A percentile compares a stretch with the other conserved stretches of the same genome.
Evolutionary conservation across 2,113 vertebrate species (phyloP).

Genomic region (Sebastes fasciatus): DNA sequence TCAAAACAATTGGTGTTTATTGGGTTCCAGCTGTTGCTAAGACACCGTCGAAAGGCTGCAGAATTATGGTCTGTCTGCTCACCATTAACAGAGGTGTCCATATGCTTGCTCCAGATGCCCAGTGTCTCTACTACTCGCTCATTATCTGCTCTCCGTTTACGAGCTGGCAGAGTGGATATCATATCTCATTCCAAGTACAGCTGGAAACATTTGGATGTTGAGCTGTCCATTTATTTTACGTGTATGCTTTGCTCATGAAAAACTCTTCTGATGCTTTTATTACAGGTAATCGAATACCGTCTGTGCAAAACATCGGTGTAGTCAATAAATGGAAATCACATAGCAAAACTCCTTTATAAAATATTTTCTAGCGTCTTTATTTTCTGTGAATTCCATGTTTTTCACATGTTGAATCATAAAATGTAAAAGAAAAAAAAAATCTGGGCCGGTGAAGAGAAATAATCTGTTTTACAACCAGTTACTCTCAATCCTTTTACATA

Average conservation of each 20-base stretch:
- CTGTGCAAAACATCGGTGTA: neutral
- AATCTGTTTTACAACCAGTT: neutral
- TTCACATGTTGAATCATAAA: neutral
- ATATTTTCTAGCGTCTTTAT: neutral
- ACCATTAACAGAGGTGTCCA: conserved; percentile 64
- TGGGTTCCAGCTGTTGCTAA: conserved; percentile 74
- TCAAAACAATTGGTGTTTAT: conserved; percentile 66
- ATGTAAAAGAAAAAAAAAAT: no score
- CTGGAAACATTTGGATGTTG: conserved; percentile 66
- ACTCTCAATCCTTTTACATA: neutral
- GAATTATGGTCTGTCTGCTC: conserved; percentile 66
- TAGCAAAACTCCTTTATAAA: no score
- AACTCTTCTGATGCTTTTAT: conserved; percentile 51
- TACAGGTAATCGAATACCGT: conserved; percentile 13
- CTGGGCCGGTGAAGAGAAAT: neutral
- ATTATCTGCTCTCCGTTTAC: conserved; percentile 71
- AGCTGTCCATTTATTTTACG: conserved; percentile 60
- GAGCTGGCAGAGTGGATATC: conserved; percentile 59
- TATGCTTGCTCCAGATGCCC: conserved; percentile 77
- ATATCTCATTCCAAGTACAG: conserved; percentile 60
- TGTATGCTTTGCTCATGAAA: conserved; percentile 47
- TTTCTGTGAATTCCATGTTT: neutral
- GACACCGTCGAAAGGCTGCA: conserved; percentile 53
- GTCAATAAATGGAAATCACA: neutral
- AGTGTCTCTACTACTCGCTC: conserved; percentile 60